phyloP scores from a whole-genome alignment of 2,888 invertebrate genomes.

The Ditula angustiorana region DNA sequence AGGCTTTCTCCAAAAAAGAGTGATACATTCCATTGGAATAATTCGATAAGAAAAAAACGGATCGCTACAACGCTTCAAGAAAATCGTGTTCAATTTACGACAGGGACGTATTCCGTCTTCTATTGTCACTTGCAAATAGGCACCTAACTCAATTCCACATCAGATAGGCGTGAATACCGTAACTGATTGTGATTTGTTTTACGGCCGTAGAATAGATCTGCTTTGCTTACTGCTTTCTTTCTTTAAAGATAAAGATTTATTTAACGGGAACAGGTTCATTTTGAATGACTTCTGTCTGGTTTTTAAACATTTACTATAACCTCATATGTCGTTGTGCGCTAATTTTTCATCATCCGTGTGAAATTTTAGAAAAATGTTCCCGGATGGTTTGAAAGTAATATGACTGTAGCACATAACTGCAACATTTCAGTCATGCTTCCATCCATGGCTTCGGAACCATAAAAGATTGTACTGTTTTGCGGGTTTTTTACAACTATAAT shows the following conservation, averaged over 20 bases:
- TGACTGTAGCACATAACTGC: no score
- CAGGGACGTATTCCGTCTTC: slow-evolving; percentile 1
- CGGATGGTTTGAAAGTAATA: no score
- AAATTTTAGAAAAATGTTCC: no score
- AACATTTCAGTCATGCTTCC: no score
- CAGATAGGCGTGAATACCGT: slow-evolving; percentile 6
- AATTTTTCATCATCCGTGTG: no score
- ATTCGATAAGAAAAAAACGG: slow-evolving; percentile 16
- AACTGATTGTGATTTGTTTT: slow-evolving; percentile 7
- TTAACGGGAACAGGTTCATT: no score
- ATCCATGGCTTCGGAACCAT: no score
- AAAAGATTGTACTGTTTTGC: no score
- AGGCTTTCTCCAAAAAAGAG: not conserved
- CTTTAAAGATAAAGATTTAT: not conserved
- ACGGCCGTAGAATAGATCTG: not conserved
- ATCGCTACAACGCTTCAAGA: slow-evolving; percentile 7
- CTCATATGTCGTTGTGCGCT: no score
- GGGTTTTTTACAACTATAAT: no score
- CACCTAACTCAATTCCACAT: slow-evolving; percentile 29
- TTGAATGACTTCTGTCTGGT: no score
- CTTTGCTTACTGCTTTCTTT: not conserved
- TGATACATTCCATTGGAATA: not conserved
- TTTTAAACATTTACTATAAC: no score
- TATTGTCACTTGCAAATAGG: slow-evolving; percentile 34
- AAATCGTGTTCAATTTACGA: slow-evolving; percentile 6